Evolutionary conservation across 2,888 invertebrate species (phyloP).

Genomic region (Ariolimax columbianus): DNA sequence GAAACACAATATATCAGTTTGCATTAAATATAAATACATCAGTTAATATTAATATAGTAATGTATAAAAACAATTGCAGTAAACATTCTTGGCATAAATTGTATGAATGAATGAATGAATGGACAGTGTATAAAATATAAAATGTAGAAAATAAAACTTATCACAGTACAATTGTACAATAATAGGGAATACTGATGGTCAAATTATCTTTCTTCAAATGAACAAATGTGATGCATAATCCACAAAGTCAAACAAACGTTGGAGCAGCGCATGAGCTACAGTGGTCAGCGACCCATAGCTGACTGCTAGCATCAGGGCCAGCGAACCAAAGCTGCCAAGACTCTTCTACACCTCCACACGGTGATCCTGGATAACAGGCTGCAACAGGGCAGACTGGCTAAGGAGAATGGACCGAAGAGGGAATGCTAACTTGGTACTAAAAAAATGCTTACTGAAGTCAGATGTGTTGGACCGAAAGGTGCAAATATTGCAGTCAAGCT

Average conservation of each 20-base stretch:
- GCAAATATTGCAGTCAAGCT: no score
- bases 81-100: background rate
- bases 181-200: slow-evolving; percentile 12
- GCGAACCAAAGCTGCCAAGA: no score
- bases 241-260: background rate
- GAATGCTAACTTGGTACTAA: no score
- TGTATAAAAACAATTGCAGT: background rate
- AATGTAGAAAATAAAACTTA: background rate
- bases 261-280: background rate
- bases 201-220: background rate
- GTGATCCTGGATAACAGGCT: no score
- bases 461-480: no score
- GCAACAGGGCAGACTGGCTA: no score
- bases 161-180: slow-evolving; percentile 5
- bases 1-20: background rate
- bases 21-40: background rate
- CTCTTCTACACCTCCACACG: no score
- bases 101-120: background rate
- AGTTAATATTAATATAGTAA: background rate
- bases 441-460: no score
- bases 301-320: no score
- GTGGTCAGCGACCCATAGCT: no score
- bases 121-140: background rate
- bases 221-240: background rate
- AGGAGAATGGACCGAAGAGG: no score